Conservation (phyloP, 2,888 invertebrate genomes). For the Caenorhabditis imperialis region DNA sequence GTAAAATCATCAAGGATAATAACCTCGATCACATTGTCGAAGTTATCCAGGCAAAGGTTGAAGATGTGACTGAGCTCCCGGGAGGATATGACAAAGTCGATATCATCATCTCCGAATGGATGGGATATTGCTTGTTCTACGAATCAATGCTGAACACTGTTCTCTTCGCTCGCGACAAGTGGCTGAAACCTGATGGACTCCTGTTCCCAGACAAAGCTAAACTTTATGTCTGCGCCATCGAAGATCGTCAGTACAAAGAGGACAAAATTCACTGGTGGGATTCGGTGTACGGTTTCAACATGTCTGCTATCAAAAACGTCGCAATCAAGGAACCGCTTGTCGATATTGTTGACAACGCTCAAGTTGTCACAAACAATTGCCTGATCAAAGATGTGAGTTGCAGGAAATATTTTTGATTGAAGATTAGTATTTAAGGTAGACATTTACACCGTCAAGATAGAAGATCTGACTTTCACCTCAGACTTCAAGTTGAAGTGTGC, state of each 20-base stretch:
- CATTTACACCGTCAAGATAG: slow-evolving; percentile 95
- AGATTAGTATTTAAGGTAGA: slow-evolving; percentile 84
- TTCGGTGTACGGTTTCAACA: slow-evolving; percentile 99
- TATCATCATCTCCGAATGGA: slow-evolving; percentile 89
- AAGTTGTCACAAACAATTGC: slow-evolving; percentile 95
- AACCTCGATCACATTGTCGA: slow-evolving; percentile 79
- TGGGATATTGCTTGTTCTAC: slow-evolving; percentile 93
- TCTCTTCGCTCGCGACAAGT: slow-evolving; percentile 96
- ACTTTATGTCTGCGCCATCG: slow-evolving; percentile 88
- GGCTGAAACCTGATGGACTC: slow-evolving; percentile 88
- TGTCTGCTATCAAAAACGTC: slow-evolving; percentile 97
- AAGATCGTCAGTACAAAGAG: slow-evolving; percentile 98
- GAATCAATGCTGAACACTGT: slow-evolving; percentile 99
- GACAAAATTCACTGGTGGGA: slow-evolving; percentile 99
- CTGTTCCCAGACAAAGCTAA: slow-evolving; percentile 94
- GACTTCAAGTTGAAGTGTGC: slow-evolving; percentile 81
- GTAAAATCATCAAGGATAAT: slow-evolving; percentile 88
- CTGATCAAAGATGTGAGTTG: slow-evolving; percentile 84
- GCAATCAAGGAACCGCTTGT: slow-evolving; percentile 98
- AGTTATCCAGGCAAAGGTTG: slow-evolving; percentile 84
- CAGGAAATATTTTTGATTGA: slow-evolving; percentile 1
- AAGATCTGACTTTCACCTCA: slow-evolving; percentile 91
- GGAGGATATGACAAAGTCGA: slow-evolving; percentile 92
- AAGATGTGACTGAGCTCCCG: slow-evolving; percentile 90
- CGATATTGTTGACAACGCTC: slow-evolving; percentile 97